Base-by-base conservation (phyloP, 2,888 invertebrate genomes). In the Hydropsyche betteni region DNA sequence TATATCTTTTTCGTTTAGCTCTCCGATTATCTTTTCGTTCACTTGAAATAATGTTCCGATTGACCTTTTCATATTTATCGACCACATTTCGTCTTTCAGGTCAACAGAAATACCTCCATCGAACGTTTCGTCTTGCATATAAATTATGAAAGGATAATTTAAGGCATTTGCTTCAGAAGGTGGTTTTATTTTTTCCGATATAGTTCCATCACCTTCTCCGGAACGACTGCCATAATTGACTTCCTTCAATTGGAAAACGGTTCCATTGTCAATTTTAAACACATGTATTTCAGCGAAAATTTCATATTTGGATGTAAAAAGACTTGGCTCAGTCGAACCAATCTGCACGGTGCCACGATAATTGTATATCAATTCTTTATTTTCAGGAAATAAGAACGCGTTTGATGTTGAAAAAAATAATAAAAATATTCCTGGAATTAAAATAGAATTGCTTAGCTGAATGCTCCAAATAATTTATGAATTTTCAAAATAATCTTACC, bases 261-360 rank as follows among this genome's bases (percentile, higher is more conserved):
- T 55, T 14, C 55, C 55, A 16, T 55, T 55, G 2, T 14, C 16
- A n/a, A 55, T 6, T 55, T 55, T 55, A 4, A 7, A 7, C 7
- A 55, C 16, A 24, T 55, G 55, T 7, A 55, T 55, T 4, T 55
- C 55, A 55, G 55, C 55, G 16, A 14, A 55, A 2, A 55, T 24
- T 55, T 55, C 55, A 55, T 14, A 55, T 55, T 55, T 16, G 7
- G 55, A 55, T 16, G 55, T 14, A 14, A 55, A 55, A 55, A 55
- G 14, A 16, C 14, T 16, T 14, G 55, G 55, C 24, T 55, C 55
- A 14, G 2, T 55, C 7, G 55, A 14, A 55, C 55, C 55, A 16
- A 55, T 6, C 7, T 14, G n/a, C 14, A 55, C 55, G 2, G 55
- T 4, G n/a, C 3, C 55, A 55, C 7, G 16, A 24, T 55, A 55